Evolutionary conservation across 2,888 invertebrate genomes (phyloP), one percentile per base, ranked within the genome.

Genomic region (Ypsolopha scabrella): DNA sequence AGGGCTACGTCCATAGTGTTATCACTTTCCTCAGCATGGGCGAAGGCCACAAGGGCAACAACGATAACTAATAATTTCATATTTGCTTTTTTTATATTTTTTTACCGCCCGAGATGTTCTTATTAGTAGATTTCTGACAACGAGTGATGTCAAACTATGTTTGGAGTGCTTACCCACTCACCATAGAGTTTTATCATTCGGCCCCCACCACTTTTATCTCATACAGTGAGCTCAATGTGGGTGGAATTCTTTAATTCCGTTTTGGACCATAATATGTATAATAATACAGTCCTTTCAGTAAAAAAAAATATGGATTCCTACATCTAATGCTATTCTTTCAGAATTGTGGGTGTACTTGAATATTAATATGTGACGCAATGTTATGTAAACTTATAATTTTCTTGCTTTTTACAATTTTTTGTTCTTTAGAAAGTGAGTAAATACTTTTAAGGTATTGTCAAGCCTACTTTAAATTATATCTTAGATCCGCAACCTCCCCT

Each of bases 1-100:
- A 92, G 80, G 8, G 92, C 92, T 43, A 89, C 89, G 59, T 89
- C 89, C 68, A 92, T 72, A 44, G 83, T 80, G 41, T 87, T 89
- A 56, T 90, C 88, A 62, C 80, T 74, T 51, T 80, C 79, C 44
- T 87, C 80, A 1, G 82, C 81, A 3, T 71, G 68, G 46, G 72
- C 81, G 49, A 80, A 70, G 41, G 80, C 80, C 60, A 80, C 79
- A 34, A 82, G 66, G 54, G 81, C 75, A 55, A 79, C 64, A 52
- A 86, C 77, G 47, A 80, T 34, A 48, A 72, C 62, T 38, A 69
- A 55, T 52, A 78, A 57, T 62, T 81, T 86, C 85, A 86, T 86
- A 64, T 59, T 59, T 68, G 63, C 48, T 51, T 54, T 24, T n/a
- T 24, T 24, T 24, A 24, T 24, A 3, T 24, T 24, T 65, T 65